Base-by-base conservation (phyloP, 1,140 invertebrate species). In the Euura saliciscinereae region DNA sequence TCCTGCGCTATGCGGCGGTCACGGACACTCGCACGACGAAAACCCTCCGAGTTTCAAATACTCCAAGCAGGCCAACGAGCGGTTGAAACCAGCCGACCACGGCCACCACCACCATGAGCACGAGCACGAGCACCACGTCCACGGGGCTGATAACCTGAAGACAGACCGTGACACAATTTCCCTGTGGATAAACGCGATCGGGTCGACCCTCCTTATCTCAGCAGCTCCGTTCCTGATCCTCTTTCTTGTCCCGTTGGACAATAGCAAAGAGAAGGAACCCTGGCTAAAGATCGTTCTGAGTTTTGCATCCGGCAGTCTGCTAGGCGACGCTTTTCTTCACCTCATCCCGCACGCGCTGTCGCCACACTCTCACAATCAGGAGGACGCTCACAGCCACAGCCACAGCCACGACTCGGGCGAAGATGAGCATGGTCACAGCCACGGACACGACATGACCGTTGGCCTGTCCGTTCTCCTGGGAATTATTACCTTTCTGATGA, bases 301-400 rank as follows among this genome's bases (percentile, higher is more conserved):
- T 73, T 99, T 99, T 89, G 97, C 97, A 6, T 97, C 97, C 5
- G 98, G 98, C 68, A 97, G 97, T 73, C 87, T 99, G 8, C 88
- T 99, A 2, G 98, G 97, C 6, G 98, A 99, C 90, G 97, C 98
- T 4, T 99, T 99, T 88, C 87, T 99, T 2, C 98, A 99, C 90
- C 87, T 99, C 43, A 99, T 99, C 82, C 98, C 98, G 46, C 97
- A 99, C 89, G 96, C 97, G 13, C 89, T 98, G 2, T 88, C 92
- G 59, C 90, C 93, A 6, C 90, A 91, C 73, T 79, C 81, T n/a
- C 88, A 88, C 80, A 82, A 83, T 44, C 83, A 85, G 45, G 82
- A 75, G 43, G 87, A 89, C 66, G 74, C 85, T 73, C 88, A 92
- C 78, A 78, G 76, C 13, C 88, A 89, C 75, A 72, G 64, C 13